These are phyloP conservation scores for Euwallacea similis DNA, from an alignment of 1,140 invertebrate species.

Conservation along the genomic window DNA sequence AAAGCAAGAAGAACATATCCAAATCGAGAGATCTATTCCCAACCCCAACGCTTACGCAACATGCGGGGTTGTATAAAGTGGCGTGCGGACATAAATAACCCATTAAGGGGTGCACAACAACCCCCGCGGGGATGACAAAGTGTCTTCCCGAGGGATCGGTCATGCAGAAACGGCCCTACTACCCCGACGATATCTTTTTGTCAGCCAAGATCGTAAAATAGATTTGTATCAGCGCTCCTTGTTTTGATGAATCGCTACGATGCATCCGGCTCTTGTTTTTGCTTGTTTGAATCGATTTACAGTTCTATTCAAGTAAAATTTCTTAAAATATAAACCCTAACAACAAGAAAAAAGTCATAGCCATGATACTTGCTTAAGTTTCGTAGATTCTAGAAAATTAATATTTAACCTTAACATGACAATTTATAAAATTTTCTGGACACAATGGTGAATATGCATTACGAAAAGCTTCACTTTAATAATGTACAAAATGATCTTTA, in stretches of 20 bases:
- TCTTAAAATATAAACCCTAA: too few relatives aligned
- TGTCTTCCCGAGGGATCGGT: slow-evolving; percentile 41
- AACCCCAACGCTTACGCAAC: slow-evolving; percentile 31
- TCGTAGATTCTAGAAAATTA: too few relatives aligned
- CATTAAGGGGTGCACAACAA: slow-evolving; percentile 41
- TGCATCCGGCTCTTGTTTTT: not conserved
- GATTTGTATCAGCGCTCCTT: slow-evolving; percentile 34
- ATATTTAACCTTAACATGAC: too few relatives aligned
- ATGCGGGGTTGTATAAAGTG: slow-evolving; percentile 22
- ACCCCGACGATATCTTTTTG: slow-evolving; percentile 41
- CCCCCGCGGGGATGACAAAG: slow-evolving; percentile 41
- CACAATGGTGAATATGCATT: too few relatives aligned
- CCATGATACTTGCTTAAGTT: too few relatives aligned
- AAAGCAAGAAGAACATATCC: not conserved
- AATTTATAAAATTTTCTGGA: too few relatives aligned
- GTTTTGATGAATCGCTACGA: slow-evolving; percentile 3
- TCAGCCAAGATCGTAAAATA: slow-evolving; percentile 41
- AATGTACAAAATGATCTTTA: too few relatives aligned
- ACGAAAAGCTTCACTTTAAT: too few relatives aligned
- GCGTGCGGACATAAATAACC: slow-evolving; percentile 43
- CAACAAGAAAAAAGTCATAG: too few relatives aligned
- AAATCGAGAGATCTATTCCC: slow-evolving; percentile 7
- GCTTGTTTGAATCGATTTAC: not conserved
- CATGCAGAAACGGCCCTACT: slow-evolving; percentile 41
- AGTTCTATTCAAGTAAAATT: too few relatives aligned